Base-by-base conservation (phyloP, 2,888 invertebrate genomes). In the Hypercompe scribonia region DNA sequence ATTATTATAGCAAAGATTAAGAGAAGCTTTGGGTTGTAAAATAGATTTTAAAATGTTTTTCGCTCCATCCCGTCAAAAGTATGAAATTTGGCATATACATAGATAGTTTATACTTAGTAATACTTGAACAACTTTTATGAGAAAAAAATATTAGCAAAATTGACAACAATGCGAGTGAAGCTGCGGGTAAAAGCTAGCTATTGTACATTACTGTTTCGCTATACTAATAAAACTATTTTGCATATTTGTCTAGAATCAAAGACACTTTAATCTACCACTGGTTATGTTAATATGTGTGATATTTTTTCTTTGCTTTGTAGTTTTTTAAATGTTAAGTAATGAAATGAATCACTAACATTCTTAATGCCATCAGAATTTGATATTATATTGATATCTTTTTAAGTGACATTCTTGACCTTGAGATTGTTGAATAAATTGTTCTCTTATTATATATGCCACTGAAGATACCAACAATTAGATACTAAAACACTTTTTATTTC, bases 351-450 rank as follows among this genome's bases (percentile, higher is more conserved):
- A 90, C 82, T 87, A 84, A 82, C 83, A 50, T 50, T 71, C 83
- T 83, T 82, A 77, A 82, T 82, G 42, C 46, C 67, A 61, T 28
- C 50, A 73, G 54, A 75, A 74, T 66, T 83, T 46, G 79, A 84
- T 31, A 85, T 85, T 81, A 86, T 86, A 89, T 86, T 84, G 75
- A 89, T 89, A 86, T 84, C 75, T 72, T 80, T 81, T 78, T 84
- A 86, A 89, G 87, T 90, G 87, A 91, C 86, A 90, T 88, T 82
- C 82, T 88, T 91, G 89, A 92, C 89, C 91, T 81, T 73, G 73
- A 80, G 86, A 85, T 86, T 80, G 78, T 86, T 82, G 79, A 84
- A 83, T 86, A 79, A 83, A 86, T 81, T 81, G 77, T 64, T 77
- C 77, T 83, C 86, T 84, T 85, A 79, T 84, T 85, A 76, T 83